phyloP scores from a whole-genome alignment of 2,888 invertebrate genomes.

The Neoitamus cyanurus region DNA sequence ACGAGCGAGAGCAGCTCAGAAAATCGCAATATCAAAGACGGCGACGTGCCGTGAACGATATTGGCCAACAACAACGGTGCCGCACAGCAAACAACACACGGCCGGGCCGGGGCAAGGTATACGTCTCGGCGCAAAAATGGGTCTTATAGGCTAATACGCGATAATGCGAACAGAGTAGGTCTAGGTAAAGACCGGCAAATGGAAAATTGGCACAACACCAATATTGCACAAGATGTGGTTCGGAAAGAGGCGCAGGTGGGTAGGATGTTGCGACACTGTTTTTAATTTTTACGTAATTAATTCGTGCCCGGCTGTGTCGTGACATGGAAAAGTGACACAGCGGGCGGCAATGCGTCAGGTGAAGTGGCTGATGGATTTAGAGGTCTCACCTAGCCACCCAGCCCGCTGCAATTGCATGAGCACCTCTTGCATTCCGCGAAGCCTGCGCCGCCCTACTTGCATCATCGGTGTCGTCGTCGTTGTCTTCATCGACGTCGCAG shows the following conservation, averaged over 20 bases:
- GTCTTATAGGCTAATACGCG: not conserved
- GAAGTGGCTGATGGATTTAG: not conserved
- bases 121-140: not conserved
- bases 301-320: not conserved
- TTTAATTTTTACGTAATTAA: slow-evolving; percentile 1
- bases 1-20: not conserved
- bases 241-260: not conserved
- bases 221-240: not conserved
- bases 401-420: not conserved
- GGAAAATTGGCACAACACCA: not conserved
- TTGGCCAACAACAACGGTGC: not conserved
- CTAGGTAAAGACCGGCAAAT: slow-evolving; percentile 1
- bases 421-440: too few relatives aligned
- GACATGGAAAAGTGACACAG: not conserved
- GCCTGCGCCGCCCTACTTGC: not conserved
- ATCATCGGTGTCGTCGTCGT: not conserved
- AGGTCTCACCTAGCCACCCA: not conserved
- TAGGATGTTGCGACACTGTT: not conserved
- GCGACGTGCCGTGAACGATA: not conserved
- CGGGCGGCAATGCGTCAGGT: not conserved
- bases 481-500: not conserved
- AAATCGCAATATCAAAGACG: not conserved
- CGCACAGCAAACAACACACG: not conserved
- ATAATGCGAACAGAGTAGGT: not conserved
- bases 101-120: not conserved